Percentiles rank a stretch among this genome's conserved stretches.
Conservation (phyloP, 92 coral and sea anemone genomes). For the Actinostola sp. region DNA sequence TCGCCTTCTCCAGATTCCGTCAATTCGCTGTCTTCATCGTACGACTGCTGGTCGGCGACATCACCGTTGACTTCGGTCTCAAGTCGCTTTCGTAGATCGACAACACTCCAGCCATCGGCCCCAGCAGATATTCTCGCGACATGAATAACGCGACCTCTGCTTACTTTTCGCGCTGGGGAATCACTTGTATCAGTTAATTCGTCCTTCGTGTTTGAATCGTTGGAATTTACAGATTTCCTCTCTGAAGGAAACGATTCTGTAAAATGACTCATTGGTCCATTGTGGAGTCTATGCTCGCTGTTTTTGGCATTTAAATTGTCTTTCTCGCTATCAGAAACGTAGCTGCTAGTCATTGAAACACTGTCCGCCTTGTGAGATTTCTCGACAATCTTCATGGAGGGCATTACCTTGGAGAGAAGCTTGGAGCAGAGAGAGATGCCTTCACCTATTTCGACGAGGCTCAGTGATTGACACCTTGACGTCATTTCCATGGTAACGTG, state of each 20-base stretch:
- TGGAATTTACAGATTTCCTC: not conserved
- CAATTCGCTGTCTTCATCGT: conserved; percentile 9
- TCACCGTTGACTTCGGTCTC: conserved; percentile 18
- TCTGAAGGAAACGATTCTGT: not conserved
- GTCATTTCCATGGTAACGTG: conserved; percentile 87
- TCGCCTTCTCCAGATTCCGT: conserved; percentile 6
- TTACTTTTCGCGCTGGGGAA: not conserved
- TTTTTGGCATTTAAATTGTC: conserved; percentile 1
- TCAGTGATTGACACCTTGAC: conserved; percentile 75
- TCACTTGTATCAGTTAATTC: not conserved
- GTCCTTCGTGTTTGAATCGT: not conserved
- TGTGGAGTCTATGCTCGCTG: conserved; percentile 28
- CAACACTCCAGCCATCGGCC: conserved; percentile 48
- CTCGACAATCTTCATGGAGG: conserved; percentile 73
- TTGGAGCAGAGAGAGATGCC: conserved; percentile 90
- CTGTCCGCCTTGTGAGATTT: conserved; percentile 17
- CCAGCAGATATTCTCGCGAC: conserved; percentile 36
- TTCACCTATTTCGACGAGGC: conserved; percentile 78
- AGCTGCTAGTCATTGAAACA: conserved; percentile 29
- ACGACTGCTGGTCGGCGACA: not conserved
- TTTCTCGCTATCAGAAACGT: conserved; percentile 19
- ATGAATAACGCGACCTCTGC: conserved; percentile 18
- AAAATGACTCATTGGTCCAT: conserved; percentile 31
- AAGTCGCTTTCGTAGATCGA: conserved; percentile 38
- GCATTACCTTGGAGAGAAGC: conserved; percentile 95